Percentiles rank a stretch among this genome's conserved stretches.
These are phyloP conservation scores for Lepidostoma basale DNA, from an alignment of 1,140 invertebrate genomes.

Conservation along the genomic window DNA sequence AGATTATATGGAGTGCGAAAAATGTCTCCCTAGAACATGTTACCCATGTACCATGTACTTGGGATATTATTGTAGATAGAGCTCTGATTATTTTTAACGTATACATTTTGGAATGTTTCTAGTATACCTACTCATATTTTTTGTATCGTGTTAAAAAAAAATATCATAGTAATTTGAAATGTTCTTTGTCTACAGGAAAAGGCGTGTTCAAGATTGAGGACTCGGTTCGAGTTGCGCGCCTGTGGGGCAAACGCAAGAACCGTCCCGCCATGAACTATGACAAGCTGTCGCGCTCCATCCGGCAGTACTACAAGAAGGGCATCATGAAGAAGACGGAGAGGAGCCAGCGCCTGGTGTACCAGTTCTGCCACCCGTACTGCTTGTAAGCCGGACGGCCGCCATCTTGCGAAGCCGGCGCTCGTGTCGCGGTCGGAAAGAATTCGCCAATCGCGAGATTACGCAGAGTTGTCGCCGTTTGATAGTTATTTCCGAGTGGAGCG, in stretches of 20 bases:
- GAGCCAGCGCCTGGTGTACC: conserved; percentile 97
- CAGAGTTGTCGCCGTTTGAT: conserved; percentile 15
- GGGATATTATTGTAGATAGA: too few species aligned
- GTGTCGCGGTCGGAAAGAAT: conserved; percentile 20
- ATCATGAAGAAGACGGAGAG: conserved; percentile 99
- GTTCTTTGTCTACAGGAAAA: conserved; percentile 64
- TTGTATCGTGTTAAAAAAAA: too few species aligned
- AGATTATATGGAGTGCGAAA: too few species aligned
- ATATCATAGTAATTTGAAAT: too few species aligned
- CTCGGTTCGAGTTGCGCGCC: conserved; percentile 90
- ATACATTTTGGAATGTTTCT: too few species aligned
- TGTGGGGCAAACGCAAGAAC: conserved; percentile 98
- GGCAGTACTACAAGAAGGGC: conserved; percentile 99
- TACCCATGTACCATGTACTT: too few species aligned
- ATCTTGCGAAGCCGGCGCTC: conserved; percentile 14
- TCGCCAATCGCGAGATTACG: conserved; percentile 16
- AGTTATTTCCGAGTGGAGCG: conserved; percentile 2
- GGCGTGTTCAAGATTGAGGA: conserved; percentile 99
- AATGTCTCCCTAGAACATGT: too few species aligned
- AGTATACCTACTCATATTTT: too few species aligned
- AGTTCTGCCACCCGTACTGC: conserved; percentile 95
- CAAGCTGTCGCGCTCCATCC: conserved; percentile 95
- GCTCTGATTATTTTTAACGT: too few species aligned
- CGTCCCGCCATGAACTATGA: conserved; percentile 99
- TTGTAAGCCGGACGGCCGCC: conserved; percentile 60